Percentiles rank a stretch among this genome's conserved stretches.
These are phyloP conservation scores for Chiloscyllium punctatum DNA, from an alignment of 2,797 vertebrate genomes.

Conservation along the genomic window DNA sequence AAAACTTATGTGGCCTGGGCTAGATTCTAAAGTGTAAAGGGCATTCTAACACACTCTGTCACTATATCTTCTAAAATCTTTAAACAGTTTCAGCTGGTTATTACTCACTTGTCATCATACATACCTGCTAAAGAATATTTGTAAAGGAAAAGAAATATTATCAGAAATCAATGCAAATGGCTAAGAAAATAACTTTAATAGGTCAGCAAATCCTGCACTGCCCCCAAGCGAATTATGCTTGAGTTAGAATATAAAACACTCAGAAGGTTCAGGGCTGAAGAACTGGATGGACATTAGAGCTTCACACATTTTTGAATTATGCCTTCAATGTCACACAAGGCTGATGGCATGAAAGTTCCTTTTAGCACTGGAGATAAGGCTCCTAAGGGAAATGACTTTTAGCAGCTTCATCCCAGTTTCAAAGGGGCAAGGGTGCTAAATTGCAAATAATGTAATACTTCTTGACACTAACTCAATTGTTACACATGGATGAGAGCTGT, in stretches of 20 bases:
- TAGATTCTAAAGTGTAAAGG: not conserved
- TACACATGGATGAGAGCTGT: not conserved
- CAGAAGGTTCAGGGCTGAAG: not conserved
- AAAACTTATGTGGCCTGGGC: not conserved
- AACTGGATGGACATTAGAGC: not conserved
- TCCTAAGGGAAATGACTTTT: not conserved
- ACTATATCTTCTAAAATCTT: slow-evolving; percentile 13
- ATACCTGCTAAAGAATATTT: not conserved
- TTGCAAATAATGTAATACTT: not conserved
- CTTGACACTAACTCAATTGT: not conserved
- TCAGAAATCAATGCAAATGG: not conserved
- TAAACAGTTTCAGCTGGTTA: not conserved
- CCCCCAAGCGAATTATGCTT: not conserved
- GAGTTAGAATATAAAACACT: not conserved
- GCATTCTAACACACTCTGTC: not conserved
- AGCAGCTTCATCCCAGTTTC: not conserved
- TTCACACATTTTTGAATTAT: not conserved
- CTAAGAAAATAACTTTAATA: not conserved
- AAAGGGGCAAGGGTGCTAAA: not conserved
- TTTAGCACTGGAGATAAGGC: not conserved
- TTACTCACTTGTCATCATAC: not conserved
- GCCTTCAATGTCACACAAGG: not conserved
- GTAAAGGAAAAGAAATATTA: not conserved
- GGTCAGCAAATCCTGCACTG: not conserved
- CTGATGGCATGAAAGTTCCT: not conserved